Base-by-base conservation (phyloP, 2,888 invertebrate species). In the Lepeophtheirus nordmannii region DNA sequence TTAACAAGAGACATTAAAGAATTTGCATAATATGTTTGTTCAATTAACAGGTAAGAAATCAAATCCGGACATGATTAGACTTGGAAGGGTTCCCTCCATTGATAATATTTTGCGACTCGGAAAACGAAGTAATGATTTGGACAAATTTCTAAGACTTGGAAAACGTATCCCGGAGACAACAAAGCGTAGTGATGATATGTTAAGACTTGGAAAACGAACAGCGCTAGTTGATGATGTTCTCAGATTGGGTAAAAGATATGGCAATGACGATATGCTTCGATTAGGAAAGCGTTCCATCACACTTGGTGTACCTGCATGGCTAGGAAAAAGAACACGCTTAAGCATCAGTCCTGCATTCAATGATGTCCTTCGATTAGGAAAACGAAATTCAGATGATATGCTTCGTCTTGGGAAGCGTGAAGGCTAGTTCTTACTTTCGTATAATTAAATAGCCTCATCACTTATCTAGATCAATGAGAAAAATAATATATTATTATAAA, bases 371-470 rank as follows among this genome's bases (percentile, higher is more conserved):
- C 53, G 53, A 46, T 17, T 46, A 14, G 53, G 53, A 46, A 46
- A 46, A 17, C 14, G 53, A 17, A 46, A 17, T 17, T 46, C 53
- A 17, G 53, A 46, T 17, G 53, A 46, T 17, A 46, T 46, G 53
- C 53, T 46, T 46, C 53, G 53, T 46, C 53, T 46, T 46, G 53
- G 53, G 8, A 46, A 46, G 8, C 53, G 53, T n/a, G 53, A 46
- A 46, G 14, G 3, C 53, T 46, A 46, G 30, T 30, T 30, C 7
- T 7, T 5, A 7, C 2, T 5, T 30, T 2, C 30, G 7, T 5
- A 2, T 30, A 30, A 30, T 5, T 30, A 30, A n/a, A 30, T 30
- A 30, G 7, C 30, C 30, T 30, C 7, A 30, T 2, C 30, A 30
- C 30, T 30, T 30, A 30, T 30, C 3, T 5, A 30, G 3, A 30